A percentile compares a stretch with the other conserved stretches of the same genome.
Conservation (phyloP, 2,888 invertebrate species). For the Bellardia bayeri region DNA sequence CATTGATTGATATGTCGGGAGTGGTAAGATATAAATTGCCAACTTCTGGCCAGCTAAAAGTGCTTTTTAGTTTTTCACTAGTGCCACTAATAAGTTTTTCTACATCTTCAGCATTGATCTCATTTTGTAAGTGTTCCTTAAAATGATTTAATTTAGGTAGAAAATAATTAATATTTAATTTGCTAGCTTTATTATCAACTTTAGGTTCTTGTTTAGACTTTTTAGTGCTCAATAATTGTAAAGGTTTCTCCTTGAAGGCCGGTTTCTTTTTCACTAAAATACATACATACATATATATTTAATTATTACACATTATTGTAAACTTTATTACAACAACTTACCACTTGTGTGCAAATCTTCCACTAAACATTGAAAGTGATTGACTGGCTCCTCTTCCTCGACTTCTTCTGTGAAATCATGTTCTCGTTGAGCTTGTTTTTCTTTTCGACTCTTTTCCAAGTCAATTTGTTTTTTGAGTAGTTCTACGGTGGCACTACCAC, state of each 20-base stretch:
- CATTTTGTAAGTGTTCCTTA: constrained; percentile 87
- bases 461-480: constrained; percentile 66
- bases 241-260: constrained; percentile 55
- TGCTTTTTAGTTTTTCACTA: constrained; percentile 26
- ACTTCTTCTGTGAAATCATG: neutral
- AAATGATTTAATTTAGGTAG: constrained; percentile 77
- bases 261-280: constrained; percentile 65
- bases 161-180: constrained; percentile 29
- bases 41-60: constrained; percentile 64
- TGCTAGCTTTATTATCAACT: neutral
- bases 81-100: constrained; percentile 85
- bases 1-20: constrained; percentile 53
- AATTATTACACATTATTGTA: neutral
- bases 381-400: constrained; percentile 42
- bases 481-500: constrained; percentile 67
- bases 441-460: constrained; percentile 53
- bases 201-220: constrained; percentile 38
- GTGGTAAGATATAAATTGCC: constrained; percentile 46
- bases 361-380: constrained; percentile 59
- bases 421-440: neutral
- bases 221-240: constrained; percentile 54
- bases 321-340: constrained; percentile 27
- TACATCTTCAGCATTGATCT: constrained; percentile 87
- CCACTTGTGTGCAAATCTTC: constrained; percentile 59
- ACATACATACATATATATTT: no score